These are phyloP conservation scores for Darevskia nairensis DNA, from an alignment of 2,797 vertebrate genomes.

Conservation along the genomic window DNA sequence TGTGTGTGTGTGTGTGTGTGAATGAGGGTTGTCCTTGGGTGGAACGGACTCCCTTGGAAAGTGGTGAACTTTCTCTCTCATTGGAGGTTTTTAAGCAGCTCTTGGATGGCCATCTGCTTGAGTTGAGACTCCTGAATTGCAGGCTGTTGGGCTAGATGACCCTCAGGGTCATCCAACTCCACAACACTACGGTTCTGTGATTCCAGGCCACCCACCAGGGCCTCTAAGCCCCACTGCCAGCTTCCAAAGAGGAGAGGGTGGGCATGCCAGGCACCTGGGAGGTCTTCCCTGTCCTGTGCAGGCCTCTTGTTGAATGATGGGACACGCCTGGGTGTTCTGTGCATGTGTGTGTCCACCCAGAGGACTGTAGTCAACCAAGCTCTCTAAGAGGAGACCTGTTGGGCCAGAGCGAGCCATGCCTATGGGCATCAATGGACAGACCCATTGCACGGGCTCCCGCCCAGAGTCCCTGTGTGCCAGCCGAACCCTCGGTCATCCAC, in stretches of 20 bases:
- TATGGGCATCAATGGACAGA: too few species aligned
- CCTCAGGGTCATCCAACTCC: too few species aligned
- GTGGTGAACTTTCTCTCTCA: too few species aligned
- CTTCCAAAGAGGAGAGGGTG: neutral
- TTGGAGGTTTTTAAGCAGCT: too few species aligned
- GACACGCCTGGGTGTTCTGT: neutral
- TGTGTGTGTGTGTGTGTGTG: neutral
- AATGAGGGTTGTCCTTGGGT: too few species aligned
- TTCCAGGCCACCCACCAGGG: neutral
- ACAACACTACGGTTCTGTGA: neutral
- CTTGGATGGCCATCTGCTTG: too few species aligned
- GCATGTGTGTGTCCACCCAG: neutral
- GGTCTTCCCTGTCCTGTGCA: too few species aligned
- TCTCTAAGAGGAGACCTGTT: neutral
- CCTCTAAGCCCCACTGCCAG: neutral
- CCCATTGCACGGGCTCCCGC: neutral
- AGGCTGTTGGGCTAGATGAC: too few species aligned
- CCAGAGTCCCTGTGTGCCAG: neutral
- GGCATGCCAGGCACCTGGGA: neutral
- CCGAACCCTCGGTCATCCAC: constrained; percentile 44
- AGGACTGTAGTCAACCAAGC: too few species aligned
- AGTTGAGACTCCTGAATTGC: too few species aligned
- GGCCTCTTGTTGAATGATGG: neutral
- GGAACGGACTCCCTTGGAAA: too few species aligned
- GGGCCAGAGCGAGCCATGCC: too few species aligned